A percentile compares a stretch with the other conserved stretches of the same genome.
Conservation (phyloP, 1,140 invertebrate species). For the Mya arenaria region DNA sequence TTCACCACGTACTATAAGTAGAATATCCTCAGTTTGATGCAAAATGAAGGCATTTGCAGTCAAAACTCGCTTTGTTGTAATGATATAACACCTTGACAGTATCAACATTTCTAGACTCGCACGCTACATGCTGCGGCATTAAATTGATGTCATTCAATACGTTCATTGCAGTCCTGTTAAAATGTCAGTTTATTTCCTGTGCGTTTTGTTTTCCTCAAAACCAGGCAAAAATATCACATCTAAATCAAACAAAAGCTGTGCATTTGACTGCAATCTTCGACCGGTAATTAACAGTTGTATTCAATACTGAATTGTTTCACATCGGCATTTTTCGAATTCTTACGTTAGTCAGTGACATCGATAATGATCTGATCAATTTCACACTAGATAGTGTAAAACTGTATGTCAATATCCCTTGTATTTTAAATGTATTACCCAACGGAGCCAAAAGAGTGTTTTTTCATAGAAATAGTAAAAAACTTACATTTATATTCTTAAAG, state of each 20-base stretch:
- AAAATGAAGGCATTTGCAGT: no score
- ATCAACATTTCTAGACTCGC: no score
- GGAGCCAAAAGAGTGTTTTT: no score
- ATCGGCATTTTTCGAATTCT: neutral
- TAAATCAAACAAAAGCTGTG: neutral
- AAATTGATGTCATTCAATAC: no score
- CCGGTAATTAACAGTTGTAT: neutral
- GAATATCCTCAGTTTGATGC: no score
- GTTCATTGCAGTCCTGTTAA: neutral
- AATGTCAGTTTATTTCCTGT: neutral
- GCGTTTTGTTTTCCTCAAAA: neutral
- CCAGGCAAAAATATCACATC: neutral
- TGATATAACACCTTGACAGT: no score
- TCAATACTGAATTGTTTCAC: neutral
- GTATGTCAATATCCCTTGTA: neutral
- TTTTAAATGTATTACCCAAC: no score
- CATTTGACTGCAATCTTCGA: neutral
- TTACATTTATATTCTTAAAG: no score
- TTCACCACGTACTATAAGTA: no score
- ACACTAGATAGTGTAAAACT: neutral
- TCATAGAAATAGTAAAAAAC: no score
- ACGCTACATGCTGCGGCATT: no score
- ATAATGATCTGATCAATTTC: neutral
- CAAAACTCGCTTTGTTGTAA: no score
- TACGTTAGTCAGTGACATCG: slow-evolving; percentile 9